Evolutionary conservation across 1,140 invertebrate genomes (phyloP), one percentile per base, ranked within the genome.

Genomic region (Stegodyphus dumicola): DNA sequence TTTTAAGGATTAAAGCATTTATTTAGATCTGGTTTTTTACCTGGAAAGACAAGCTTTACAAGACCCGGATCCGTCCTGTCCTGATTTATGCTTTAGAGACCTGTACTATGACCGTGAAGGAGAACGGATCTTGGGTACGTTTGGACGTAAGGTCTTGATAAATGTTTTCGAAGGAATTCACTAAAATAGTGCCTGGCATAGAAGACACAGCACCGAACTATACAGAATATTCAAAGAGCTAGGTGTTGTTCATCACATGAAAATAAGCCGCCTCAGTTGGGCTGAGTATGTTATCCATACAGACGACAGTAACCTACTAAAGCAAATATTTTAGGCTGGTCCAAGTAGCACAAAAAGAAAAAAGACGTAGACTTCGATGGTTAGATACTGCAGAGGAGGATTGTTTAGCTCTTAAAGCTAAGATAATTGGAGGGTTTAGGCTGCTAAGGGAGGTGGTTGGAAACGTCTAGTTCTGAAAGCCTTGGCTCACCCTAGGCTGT

Each of bases 121-220:
- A 75, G n/a, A 18, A 54, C 1, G 1, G 6, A 54, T 10, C 33
- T 60, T 60, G 5, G 9, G 15, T 60, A 15, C 56, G 1, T 60
- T 60, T 5, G 56, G 5, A 60, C 1, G 56, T 2, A 13, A 49
- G 13, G 52, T 75, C 10, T 53, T 75, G n/a, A 75, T 10, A 56
- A 56, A 53, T 75, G 11, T 75, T 60, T 75, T 75, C 5, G 53
- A 7, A 75, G 73, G 53, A 17, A 60, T 75, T 10, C 52, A 75
- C 5, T 7, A 33, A 18, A 54, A 75, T 75, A 52, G 1, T 75
- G 13, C 18, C 15, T 75, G 51, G 5, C 9, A n/a, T n/a, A 75
- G 51, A 60, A 75, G n/a, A 7, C 0, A 3, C n/a, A 75, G 56
- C n/a, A 56, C n/a, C 11, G 53, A 75, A 75, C 2, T 54, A 18